Base-by-base conservation (phyloP, 2,797 vertebrate genomes). In the Tolypeutes matacus region DNA sequence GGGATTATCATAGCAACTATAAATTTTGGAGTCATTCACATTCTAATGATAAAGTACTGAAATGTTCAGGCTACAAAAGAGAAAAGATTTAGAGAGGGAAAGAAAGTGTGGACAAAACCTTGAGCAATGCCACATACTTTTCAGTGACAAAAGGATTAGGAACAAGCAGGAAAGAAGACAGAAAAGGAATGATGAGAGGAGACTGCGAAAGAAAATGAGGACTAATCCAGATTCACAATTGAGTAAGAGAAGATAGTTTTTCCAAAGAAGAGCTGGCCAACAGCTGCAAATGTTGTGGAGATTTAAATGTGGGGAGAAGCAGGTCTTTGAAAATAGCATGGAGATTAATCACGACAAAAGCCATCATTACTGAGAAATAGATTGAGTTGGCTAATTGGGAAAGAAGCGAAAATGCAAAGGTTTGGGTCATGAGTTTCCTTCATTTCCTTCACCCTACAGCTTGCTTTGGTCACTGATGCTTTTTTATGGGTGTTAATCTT, bases 161-260 rank as follows among this genome's bases (percentile, higher is more conserved):
- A 88, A 23, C 21, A 49, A 70, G 2, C 23, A 77, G 21, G 27
- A 77, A 73, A 60, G 34, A 27, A 84, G 46, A 65, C 21, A 65
- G 49, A 42, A 77, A 80, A 36, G 20, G 72, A 72, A 67, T 34
- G 4, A 7, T 76, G 20, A 39, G 39, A 39, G 39, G 31, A 86
- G 84, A 46, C 13, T 42, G 58, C 39, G 21, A 42, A 93, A 23
- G 20, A 81, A 49, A 51, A 12, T 90, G 51, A 83, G 39, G 84
- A 85, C 65, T 67, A 78, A 60, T 56, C 14, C 70, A 72, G 53
- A 56, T 56, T 56, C 53, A 53, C 15, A 12, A 25, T 18, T 65
- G 5, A 42, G 7, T 81, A 94, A 58, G 25, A 96, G 67, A 29
- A 64, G 29, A 27, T 56, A 11, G 85, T 65, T 90, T 93, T 82